These are phyloP conservation scores for Ips typographus DNA, from an alignment of 1,140 invertebrate species.

Conservation along the genomic window DNA sequence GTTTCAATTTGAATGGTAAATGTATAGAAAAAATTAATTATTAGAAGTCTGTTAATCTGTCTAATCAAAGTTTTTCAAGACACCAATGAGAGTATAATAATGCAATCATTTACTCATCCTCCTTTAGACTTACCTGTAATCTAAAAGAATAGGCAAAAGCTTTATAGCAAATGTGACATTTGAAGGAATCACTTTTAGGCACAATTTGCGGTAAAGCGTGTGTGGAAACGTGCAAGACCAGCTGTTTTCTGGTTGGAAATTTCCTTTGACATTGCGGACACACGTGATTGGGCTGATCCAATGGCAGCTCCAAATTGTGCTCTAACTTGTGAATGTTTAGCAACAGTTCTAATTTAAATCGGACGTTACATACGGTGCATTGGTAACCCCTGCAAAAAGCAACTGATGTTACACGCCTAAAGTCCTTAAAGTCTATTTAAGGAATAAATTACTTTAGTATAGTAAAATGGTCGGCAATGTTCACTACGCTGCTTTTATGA, in stretches of 20 bases:
- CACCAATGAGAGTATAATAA: not conserved
- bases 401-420: not conserved
- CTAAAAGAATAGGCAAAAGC: conserved; percentile 65
- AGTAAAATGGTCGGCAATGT: conserved; percentile 40
- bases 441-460: conserved; percentile 36
- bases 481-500: conserved; percentile 32
- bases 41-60: no score
- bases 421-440: no score
- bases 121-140: conserved; percentile 50
- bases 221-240: conserved; percentile 40
- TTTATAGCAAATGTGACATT: conserved; percentile 69
- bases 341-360: conserved; percentile 40
- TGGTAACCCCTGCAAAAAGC: conserved; percentile 38
- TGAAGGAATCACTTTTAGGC: conserved; percentile 36
- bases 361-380: conserved; percentile 38
- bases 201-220: conserved; percentile 36
- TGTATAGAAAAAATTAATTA: no score
- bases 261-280: conserved; percentile 44
- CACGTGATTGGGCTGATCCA: conserved; percentile 41
- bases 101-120: not conserved
- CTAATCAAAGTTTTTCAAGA: no score
- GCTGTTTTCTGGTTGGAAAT: conserved; percentile 42
- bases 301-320: conserved; percentile 38
- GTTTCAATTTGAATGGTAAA: no score
- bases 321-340: conserved; percentile 42